Conservation (phyloP, 2,113 vertebrate species). For the Pseudopodoces humilis region DNA sequence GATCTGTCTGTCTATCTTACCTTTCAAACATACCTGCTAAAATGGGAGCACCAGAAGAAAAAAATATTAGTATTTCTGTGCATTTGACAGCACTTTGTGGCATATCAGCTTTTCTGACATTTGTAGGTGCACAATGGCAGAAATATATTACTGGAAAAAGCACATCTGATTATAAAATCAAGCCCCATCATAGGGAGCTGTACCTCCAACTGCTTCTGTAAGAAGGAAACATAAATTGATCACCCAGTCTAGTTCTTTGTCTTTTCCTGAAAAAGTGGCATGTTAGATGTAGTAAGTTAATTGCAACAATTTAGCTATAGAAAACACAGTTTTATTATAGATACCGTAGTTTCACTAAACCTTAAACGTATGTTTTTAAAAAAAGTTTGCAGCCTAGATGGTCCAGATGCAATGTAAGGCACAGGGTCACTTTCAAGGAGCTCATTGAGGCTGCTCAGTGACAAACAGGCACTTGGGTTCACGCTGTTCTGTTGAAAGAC, state of each 20-base stretch:
- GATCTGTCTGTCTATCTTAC: not conserved
- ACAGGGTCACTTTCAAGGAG: not conserved
- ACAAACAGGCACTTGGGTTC: not conserved
- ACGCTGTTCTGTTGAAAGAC: not conserved
- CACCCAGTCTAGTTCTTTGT: not conserved
- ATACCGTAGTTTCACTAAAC: not conserved
- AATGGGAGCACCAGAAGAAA: not conserved
- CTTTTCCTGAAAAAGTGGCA: not conserved
- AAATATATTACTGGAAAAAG: not conserved
- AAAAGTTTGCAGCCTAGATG: not conserved
- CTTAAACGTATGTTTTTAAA: not conserved
- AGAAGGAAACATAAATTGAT: not conserved
- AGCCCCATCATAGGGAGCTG: fast-evolving
- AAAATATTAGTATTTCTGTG: not conserved
- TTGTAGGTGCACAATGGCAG: not conserved
- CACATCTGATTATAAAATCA: not conserved
- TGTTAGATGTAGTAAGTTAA: not conserved
- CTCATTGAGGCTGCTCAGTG: not conserved
- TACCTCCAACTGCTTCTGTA: not conserved
- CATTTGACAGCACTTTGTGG: not conserved
- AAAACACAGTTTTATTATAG: not conserved
- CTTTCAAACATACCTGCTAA: constrained; percentile 10
- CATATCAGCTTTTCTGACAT: not conserved
- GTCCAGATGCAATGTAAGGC: not conserved
- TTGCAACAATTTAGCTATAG: not conserved